Evolutionary conservation across 2,797 vertebrate genomes (phyloP).

Genomic region (Lycodopsis pacificus): DNA sequence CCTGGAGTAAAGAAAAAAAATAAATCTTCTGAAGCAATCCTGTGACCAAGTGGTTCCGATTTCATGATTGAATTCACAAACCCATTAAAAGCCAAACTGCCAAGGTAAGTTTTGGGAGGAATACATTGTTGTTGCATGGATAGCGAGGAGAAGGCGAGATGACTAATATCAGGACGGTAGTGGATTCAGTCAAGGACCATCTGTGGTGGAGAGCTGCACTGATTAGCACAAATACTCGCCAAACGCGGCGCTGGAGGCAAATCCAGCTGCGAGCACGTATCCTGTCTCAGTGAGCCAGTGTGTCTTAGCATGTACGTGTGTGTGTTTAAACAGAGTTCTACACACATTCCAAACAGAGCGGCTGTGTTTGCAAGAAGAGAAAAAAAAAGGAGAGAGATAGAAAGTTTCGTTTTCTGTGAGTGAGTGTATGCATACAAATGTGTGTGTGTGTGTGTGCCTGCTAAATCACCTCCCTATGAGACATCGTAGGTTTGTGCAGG

Average conservation of each 20-base stretch:
- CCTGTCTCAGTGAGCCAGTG: neutral
- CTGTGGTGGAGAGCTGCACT: slow-evolving; percentile 58
- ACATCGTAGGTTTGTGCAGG: slow-evolving; percentile 45
- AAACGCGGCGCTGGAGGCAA: slow-evolving; percentile 44
- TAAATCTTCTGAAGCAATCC: slow-evolving; percentile 11
- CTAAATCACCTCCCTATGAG: slow-evolving; percentile 64
- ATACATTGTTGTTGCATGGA: slow-evolving; percentile 43
- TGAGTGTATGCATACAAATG: slow-evolving; percentile 19
- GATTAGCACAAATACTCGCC: slow-evolving; percentile 57
- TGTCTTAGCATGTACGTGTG: slow-evolving; percentile 14
- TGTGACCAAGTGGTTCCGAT: slow-evolving; percentile 39
- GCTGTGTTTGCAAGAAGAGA: slow-evolving; percentile 10
- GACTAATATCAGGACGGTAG: slow-evolving; percentile 54
- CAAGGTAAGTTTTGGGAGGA: slow-evolving; percentile 55
- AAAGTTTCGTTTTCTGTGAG: neutral
- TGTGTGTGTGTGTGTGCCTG: slow-evolving; percentile 23
- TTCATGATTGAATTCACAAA: slow-evolving; percentile 69
- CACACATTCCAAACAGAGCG: neutral
- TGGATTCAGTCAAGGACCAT: slow-evolving; percentile 61
- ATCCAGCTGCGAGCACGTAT: neutral
- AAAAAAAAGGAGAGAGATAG: neutral
- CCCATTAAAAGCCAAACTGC: slow-evolving; percentile 66
- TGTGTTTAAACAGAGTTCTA: slow-evolving; percentile 5
- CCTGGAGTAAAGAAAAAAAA: slow-evolving; percentile 6
- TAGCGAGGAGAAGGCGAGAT: slow-evolving; percentile 38